Base-by-base conservation (phyloP, 2,113 vertebrate species). In the Onychostoma macrolepis region DNA sequence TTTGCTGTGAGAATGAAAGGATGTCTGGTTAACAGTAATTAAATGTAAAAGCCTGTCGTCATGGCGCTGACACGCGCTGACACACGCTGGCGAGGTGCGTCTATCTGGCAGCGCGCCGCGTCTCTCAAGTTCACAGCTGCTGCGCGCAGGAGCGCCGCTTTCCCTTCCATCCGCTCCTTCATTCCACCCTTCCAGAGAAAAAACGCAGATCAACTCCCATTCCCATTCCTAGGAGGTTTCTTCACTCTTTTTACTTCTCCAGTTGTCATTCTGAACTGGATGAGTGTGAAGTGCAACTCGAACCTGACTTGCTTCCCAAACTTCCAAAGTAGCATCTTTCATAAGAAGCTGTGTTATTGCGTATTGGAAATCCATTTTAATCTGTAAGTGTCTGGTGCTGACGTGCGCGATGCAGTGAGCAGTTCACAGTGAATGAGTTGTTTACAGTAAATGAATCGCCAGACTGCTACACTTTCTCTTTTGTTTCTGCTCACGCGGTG, bases 61-160 rank as follows among this genome's bases (percentile, higher is more conserved):
- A 6, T 45, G 11, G 5, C 19, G 65, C 13, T 9, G 8, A 1
- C 43, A 17, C 75, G 5, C 19, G 65, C 13, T 9, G 8, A 1
- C 43, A 17, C 75, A 19, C 13, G 45, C 45, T 15, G 45, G 45
- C 13, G 12, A 48, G 45, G 45, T 48, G 45, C 45, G 4, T 48
- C 43, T 2, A 43, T 43, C 84, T 87, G 89, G 87, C 85, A 83
- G 85, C 5, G 63, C 83, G 84, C 61, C 24, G 72, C 1, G 87
- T 85, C 82, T 88, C 82, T 82, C 84, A 58, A 72, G 67, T 21
- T 77, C 30, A 76, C 89, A 81, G 87, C 87, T 86, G 87, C 84
- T 45, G 61, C 11, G 11, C 50, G 78, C 30, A 63, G 38, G 83
- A 43, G 43, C 48, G n/a, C 81, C 24, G 19, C 38, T 84, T 75